Percentiles rank a stretch among this genome's conserved stretches.
Evolutionary conservation across 1,140 invertebrate genomes (phyloP).

Genomic region (Elymnias hypermnestra): DNA sequence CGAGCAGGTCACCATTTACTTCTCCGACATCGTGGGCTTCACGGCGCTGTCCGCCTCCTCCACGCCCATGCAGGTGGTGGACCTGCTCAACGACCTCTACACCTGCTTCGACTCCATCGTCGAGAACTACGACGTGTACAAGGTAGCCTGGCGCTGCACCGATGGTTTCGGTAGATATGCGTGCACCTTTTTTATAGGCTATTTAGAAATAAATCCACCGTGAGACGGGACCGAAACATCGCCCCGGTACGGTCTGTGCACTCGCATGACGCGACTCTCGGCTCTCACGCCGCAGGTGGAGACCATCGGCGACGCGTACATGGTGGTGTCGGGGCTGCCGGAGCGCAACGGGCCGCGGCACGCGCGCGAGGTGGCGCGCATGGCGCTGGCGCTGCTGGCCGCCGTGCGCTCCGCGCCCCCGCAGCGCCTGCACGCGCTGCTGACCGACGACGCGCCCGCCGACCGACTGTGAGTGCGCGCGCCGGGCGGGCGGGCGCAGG

Average conservation of each 20-base stretch:
- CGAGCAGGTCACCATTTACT: conserved; percentile 95
- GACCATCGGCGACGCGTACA: conserved; percentile 98
- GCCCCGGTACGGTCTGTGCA: no score
- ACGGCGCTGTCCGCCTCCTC: conserved; percentile 93
- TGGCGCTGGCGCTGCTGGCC: conserved; percentile 91
- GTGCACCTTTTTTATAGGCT: no score
- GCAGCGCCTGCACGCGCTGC: conserved; percentile 54
- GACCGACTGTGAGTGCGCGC: conserved; percentile 86
- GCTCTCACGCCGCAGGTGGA: conserved; percentile 94
- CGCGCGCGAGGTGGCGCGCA: conserved; percentile 92
- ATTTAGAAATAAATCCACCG: no score
- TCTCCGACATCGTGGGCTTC: conserved; percentile 97
- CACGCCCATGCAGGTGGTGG: conserved; percentile 95
- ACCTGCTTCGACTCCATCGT: conserved; percentile 97
- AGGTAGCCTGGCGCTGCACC: no score
- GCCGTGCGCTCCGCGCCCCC: conserved; percentile 87
- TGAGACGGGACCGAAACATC: no score
- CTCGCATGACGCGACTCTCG: no score
- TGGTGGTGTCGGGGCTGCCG: conserved; percentile 94
- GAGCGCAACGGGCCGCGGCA: conserved; percentile 91
- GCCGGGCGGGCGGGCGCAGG: conserved; percentile 55
- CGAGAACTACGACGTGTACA: conserved; percentile 97
- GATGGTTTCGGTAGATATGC: no score
- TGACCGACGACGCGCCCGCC: conserved; percentile 60
- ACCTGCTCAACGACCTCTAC: conserved; percentile 96